Evolutionary conservation across 1,140 invertebrate species (phyloP), one percentile per base, ranked within the genome.

Genomic region (Dysdera silvatica): DNA sequence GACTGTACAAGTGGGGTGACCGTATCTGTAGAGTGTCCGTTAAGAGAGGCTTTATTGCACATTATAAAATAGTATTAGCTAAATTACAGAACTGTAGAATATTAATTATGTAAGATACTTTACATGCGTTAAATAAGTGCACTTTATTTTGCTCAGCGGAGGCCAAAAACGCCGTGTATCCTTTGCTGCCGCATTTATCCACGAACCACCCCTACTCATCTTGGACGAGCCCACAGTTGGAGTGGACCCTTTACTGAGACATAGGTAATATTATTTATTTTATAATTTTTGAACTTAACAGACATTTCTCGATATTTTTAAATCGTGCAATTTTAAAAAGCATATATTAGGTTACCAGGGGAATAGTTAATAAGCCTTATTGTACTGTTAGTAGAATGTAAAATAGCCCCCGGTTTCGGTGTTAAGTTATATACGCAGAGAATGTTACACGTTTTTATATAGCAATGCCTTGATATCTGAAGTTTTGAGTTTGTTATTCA

Each of bases 301-400:
- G 92, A 92, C 3, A 78, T 96, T 5, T 86, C 96, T 80, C 91
- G 95, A 70, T 88, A 91, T 76, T 91, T 92, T 0, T 88, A 94
- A 74, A 80, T 95, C n/a, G 77, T 97, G n/a, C 93, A 96, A 72
- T 80, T 97, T 14, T 92, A 97, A 74, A 92, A 96, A 74, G 92
- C 92, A 16, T 79, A 78, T 16, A 76, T 76, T 10, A 76, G 77
- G 8, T 74, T 79, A 6, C 77, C 79, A 67, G 76, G 78, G 10
- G n/a, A n/a, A n/a, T n/a, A n/a, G n/a, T n/a, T n/a, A n/a, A n/a
- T n/a, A n/a, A n/a, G n/a, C n/a, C n/a, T n/a, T n/a, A n/a, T n/a
- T n/a, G n/a, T n/a, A n/a, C n/a, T n/a, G n/a, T n/a, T n/a, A n/a
- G n/a, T n/a, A n/a, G n/a, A n/a, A n/a, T n/a, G n/a, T n/a, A n/a